phyloP scores from a whole-genome alignment of 2,888 invertebrate species.

The Acronicta aceris region DNA sequence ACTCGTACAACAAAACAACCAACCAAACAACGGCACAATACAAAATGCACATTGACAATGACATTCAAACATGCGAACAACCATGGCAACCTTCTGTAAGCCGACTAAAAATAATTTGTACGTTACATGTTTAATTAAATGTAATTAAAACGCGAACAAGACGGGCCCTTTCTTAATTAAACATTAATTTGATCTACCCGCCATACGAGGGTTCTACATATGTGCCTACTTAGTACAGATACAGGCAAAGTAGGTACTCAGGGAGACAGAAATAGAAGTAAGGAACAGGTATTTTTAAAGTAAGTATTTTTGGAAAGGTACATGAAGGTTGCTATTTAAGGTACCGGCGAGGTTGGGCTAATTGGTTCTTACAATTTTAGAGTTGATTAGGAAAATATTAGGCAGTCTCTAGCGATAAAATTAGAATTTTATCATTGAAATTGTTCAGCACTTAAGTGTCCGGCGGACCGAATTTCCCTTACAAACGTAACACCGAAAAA shows the following conservation, averaged over 20 bases:
- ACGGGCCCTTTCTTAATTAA: constrained; percentile 56
- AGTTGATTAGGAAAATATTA: too few species aligned
- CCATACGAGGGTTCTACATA: constrained; percentile 24
- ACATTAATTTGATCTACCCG: constrained; percentile 49
- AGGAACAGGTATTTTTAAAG: constrained; percentile 14
- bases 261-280: constrained; percentile 29
- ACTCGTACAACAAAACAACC: neutral
- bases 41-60: constrained; percentile 2
- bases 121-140: constrained; percentile 51
- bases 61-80: neutral
- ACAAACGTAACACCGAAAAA: too few species aligned
- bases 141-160: constrained; percentile 56
- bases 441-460: too few species aligned
- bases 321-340: neutral
- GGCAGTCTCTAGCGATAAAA: too few species aligned
- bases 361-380: too few species aligned
- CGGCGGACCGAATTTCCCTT: too few species aligned
- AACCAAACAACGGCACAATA: neutral
- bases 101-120: constrained; percentile 31
- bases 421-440: too few species aligned
- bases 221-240: constrained; percentile 23
- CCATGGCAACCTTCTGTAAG: constrained; percentile 1
- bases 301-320: constrained; percentile 10
- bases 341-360: neutral
- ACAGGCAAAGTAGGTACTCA: constrained; percentile 11